Conservation (phyloP, 2,113 vertebrate genomes). For the Oryzias javanicus region DNA sequence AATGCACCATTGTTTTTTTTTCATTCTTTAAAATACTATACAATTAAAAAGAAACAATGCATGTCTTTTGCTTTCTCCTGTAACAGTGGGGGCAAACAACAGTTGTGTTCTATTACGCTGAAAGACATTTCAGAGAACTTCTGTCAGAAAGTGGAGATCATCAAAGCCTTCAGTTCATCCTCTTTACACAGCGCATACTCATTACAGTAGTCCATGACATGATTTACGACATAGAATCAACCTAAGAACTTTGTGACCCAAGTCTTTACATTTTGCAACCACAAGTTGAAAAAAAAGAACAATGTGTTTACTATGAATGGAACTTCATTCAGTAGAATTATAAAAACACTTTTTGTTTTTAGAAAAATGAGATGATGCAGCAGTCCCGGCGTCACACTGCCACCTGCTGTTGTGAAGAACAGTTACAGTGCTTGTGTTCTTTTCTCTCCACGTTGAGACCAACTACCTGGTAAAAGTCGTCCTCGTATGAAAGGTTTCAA, state of each 20-base stretch:
- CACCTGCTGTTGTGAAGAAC: conserved; percentile 68
- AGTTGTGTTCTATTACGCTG: conserved; percentile 66
- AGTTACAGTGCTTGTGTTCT: conserved; percentile 71
- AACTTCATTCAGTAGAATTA: conserved; percentile 65
- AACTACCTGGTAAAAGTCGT: conserved; percentile 32
- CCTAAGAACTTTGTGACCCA: conserved; percentile 59
- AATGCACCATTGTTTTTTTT: conserved; percentile 79
- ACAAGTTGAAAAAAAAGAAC: conserved; percentile 64
- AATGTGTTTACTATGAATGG: conserved; percentile 64
- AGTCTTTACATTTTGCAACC: conserved; percentile 70
- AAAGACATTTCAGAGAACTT: conserved; percentile 69
- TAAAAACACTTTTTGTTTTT: conserved; percentile 56
- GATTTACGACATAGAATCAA: conserved; percentile 73
- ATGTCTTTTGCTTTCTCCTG: conserved; percentile 74
- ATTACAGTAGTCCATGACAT: conserved; percentile 84
- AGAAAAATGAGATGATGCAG: conserved; percentile 64
- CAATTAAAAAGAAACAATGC: conserved; percentile 81
- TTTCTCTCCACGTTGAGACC: conserved; percentile 25
- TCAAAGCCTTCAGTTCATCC: conserved; percentile 66
- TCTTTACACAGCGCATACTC: conserved; percentile 76
- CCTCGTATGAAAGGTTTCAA: conserved; percentile 22
- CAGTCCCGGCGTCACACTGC: conserved; percentile 60
- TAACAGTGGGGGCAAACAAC: conserved; percentile 77
- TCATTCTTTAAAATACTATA: conserved; percentile 83
- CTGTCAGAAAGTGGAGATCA: conserved; percentile 65